Base-by-base conservation (phyloP, 64 coral and sea anemone genomes). In the Astreopora myriophthalma region DNA sequence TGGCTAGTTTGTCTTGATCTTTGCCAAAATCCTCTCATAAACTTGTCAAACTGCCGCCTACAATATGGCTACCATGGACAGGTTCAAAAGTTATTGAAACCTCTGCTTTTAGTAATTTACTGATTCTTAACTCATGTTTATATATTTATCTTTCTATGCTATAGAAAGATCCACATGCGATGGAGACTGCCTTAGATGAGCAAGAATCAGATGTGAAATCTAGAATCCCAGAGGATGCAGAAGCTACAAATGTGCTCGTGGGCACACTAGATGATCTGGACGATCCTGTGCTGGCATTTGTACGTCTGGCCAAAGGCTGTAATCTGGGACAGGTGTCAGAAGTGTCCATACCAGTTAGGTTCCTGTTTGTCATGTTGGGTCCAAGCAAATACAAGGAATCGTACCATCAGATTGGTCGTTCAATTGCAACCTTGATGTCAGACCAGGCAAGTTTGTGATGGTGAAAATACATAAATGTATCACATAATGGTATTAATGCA, bases 171-270 rank as follows among this genome's bases (percentile, higher is more conserved):
- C 22, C 52, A 83, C 31, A 37, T 63, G 55, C 13, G 1, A 20
- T 65, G n/a, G 79, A 83, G n/a, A 11, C 57, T 65, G 57, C 85
- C 24, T 69, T 48, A 24, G 85, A 86, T 52, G 94, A 96, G 25
- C 92, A 89, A 27, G 86, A 87, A 32, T 96, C 94, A 24, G 90
- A 92, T 75, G 85, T 96, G 3, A 92, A 92, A 22, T 46, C 46
- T 16, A 87, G 86, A 89, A 92, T 96, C 26, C 94, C 94, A 7
- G 69, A 88, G 48, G 94, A 85, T 27, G 94, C 94, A 7, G 94
- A 96, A 32, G 94, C 94, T 16, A 96, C 94, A 10, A 92, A 85
- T 38, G 94, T 96, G 7, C 90, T 96, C 63, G 94, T 96, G n/a
- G 94, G 94, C 3, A 96, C 94, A 8, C 55, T 96, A 23, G 94